Conservation (phyloP, 2,797 vertebrate genomes). For the Discoglossus pictus region DNA sequence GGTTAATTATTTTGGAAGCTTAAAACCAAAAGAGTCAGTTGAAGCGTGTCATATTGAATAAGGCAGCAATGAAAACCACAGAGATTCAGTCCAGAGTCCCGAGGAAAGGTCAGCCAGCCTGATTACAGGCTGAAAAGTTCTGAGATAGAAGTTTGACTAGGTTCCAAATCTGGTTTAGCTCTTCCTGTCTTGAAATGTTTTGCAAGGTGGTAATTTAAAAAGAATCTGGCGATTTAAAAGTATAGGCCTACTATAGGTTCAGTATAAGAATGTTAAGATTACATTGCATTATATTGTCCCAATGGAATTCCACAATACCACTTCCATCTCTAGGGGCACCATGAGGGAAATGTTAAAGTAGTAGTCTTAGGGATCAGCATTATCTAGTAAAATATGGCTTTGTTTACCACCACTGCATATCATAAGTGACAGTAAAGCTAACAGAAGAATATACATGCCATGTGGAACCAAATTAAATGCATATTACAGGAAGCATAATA, state of each 20-base stretch:
- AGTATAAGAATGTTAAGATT: no score
- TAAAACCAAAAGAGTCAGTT: background rate
- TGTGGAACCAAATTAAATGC: no score
- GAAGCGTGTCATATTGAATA: constrained; percentile 22
- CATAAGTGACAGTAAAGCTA: no score
- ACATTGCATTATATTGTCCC: no score
- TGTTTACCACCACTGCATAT: no score
- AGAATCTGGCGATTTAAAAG: constrained; percentile 20
- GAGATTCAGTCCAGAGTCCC: constrained; percentile 2
- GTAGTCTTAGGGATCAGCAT: no score
- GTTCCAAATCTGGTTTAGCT: constrained; percentile 30
- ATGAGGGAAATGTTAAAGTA: no score
- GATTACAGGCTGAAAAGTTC: constrained; percentile 22
- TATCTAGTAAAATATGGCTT: no score
- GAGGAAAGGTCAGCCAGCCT: constrained; percentile 30
- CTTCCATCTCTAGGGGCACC: no score
- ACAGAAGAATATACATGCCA: no score
- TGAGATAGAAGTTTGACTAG: constrained; percentile 4
- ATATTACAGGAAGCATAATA: no score
- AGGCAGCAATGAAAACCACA: constrained; percentile 24
- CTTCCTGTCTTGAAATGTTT: constrained; percentile 27
- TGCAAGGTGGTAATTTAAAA: constrained; percentile 29
- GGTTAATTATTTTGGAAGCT: constrained; percentile 1
- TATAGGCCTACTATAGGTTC: constrained; percentile 14
- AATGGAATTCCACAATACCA: no score